These are phyloP conservation scores for Busseola fusca DNA, from an alignment of 2,888 invertebrate species.

Conservation along the genomic window DNA sequence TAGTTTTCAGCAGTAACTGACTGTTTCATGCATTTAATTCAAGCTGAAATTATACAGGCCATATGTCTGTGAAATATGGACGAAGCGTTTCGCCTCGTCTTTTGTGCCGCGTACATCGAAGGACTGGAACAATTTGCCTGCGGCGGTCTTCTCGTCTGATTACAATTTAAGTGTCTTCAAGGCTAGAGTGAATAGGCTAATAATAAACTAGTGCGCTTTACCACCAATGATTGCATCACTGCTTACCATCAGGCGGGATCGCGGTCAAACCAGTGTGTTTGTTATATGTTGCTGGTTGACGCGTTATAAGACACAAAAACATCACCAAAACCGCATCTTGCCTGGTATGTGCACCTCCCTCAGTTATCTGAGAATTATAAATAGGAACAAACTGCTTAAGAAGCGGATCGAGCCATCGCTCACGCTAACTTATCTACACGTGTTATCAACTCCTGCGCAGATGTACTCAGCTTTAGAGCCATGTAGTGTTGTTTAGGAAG, in stretches of 20 bases:
- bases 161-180: too few relatives aligned
- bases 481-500: slow-evolving; percentile 40
- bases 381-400: slow-evolving; percentile 62
- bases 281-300: neutral
- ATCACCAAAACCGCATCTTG: neutral
- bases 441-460: slow-evolving; percentile 37
- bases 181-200: too few relatives aligned
- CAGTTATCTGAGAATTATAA: slow-evolving; percentile 55
- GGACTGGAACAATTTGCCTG: too few relatives aligned
- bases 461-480: slow-evolving; percentile 42
- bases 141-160: too few relatives aligned
- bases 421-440: slow-evolving; percentile 46
- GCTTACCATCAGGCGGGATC: too few relatives aligned
- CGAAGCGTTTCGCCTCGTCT: too few relatives aligned
- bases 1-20: slow-evolving; percentile 5
- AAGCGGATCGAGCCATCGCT: slow-evolving; percentile 54
- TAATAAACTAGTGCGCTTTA: too few relatives aligned
- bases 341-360: neutral
- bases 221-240: too few relatives aligned
- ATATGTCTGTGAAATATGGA: slow-evolving; percentile 16
- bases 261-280: neutral
- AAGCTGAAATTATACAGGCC: neutral
- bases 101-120: too few relatives aligned
- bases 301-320: neutral
- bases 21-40: slow-evolving; percentile 6